phyloP scores from a whole-genome alignment of 2,113 vertebrate species.

The Pogonocichla stellata region DNA sequence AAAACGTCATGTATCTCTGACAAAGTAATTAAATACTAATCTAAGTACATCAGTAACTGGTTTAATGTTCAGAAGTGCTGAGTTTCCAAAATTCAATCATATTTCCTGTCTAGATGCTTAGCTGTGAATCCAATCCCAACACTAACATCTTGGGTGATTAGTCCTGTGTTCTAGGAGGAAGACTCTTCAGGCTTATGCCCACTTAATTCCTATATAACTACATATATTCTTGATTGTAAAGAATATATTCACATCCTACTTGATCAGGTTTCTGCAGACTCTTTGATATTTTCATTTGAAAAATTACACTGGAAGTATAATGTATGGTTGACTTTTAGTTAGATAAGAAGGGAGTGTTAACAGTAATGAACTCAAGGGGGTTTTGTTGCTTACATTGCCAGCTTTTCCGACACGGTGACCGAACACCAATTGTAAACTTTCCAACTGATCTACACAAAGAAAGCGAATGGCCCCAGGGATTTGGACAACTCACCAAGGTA shows the following conservation, averaged over 20 bases:
- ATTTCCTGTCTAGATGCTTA: background rate
- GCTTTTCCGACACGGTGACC: conserved; percentile 87
- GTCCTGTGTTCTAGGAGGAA: background rate
- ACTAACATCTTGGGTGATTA: background rate
- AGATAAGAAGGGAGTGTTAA: background rate
- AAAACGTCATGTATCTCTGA: background rate
- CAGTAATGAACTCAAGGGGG: background rate
- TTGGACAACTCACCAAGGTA: conserved; percentile 88
- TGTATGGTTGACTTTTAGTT: background rate
- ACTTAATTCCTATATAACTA: background rate
- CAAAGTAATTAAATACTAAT: background rate
- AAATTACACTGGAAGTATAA: background rate
- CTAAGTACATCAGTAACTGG: background rate
- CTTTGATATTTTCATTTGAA: background rate
- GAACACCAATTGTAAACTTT: conserved; percentile 83
- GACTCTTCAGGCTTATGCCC: background rate
- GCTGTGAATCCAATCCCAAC: background rate
- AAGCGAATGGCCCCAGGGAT: conserved; percentile 85
- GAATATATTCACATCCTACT: background rate
- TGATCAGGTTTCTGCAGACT: background rate
- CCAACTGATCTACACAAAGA: conserved; percentile 83
- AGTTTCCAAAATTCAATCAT: background rate
- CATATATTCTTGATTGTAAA: background rate
- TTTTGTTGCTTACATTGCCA: conserved; percentile 39
- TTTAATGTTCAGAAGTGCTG: background rate